phyloP scores from a whole-genome alignment of 2,113 vertebrate species.

The Dryoscopus gambensis region DNA sequence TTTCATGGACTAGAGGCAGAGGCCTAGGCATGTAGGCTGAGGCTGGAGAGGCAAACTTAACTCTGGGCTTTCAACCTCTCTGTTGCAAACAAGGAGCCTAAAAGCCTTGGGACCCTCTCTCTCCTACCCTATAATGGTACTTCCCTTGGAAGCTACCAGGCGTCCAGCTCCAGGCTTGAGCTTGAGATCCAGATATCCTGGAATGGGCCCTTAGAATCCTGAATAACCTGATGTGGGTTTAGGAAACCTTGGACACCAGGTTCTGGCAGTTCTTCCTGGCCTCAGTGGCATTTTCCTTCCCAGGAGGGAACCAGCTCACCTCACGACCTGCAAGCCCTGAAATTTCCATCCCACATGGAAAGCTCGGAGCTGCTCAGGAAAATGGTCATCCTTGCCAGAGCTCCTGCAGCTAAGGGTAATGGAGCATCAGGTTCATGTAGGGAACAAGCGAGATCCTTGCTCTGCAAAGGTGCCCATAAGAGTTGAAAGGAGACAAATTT shows the following conservation, averaged over 20 bases:
- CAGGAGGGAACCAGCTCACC: not conserved
- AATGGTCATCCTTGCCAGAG: not conserved
- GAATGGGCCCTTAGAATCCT: not conserved
- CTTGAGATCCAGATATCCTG: not conserved
- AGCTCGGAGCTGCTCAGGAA: not conserved
- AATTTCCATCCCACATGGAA: not conserved
- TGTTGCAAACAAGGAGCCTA: not conserved
- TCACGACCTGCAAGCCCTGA: not conserved
- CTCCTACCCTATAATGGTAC: not conserved
- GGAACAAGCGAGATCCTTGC: not conserved
- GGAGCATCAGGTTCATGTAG: not conserved
- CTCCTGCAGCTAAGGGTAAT: not conserved
- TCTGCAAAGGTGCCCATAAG: not conserved
- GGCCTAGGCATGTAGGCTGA: not conserved
- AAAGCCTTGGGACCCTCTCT: not conserved
- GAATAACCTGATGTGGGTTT: rapidly evolving
- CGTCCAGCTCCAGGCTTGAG: not conserved
- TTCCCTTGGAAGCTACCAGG: not conserved
- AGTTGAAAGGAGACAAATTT: not conserved
- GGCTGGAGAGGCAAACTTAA: not conserved
- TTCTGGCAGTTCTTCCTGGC: not conserved
- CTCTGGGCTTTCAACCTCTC: not conserved
- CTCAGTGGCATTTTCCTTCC: not conserved
- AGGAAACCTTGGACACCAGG: not conserved
- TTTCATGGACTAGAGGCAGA: not conserved